Base-by-base conservation (phyloP, 2,797 vertebrate genomes). In the Pantherophis alleghaniensis region DNA sequence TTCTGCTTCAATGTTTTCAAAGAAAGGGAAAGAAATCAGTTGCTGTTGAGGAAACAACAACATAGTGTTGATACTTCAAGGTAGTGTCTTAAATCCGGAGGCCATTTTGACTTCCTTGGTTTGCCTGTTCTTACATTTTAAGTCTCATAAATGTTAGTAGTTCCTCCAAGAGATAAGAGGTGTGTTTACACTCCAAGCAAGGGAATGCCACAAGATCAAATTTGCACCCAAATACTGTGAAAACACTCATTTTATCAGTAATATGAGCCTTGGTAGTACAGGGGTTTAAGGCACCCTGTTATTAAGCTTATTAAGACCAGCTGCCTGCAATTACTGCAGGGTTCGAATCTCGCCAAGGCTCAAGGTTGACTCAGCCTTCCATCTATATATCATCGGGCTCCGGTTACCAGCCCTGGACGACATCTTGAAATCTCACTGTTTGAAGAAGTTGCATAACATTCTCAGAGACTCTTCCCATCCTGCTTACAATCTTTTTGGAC, bases 101-200 rank as follows among this genome's bases (percentile, higher is more conserved):
- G 94, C 93, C 42, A 87, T 90, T 4, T 32, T 91, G 37, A 90
- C 12, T 42, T 93, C 26, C 92, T 89, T 91, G 47, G 28, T 5
- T 74, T 87, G 91, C 74, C 69, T 0, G 0, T 32, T 56, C 86
- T 93, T 16, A 56, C 26, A 57, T 95, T 95, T 95, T 94, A 93
- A 92, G 86, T 22, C 94, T 11, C 5, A 2, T 53, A 83, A 91
- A 74, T 32, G 93, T 59, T 57, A 20, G 26, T 0, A 51, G 91
- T 69, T 51, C 66, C 93, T 95, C 93, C 63, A 94, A 93, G 18
- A 7, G 5, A 56, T 47, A 79, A 88, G 18, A 91, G 89, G 69
- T 74, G 55, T 79, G 37, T 6, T 7, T 53, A 14, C 89, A 90
- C 4, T 24, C 0, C 0, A 32, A 47, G 86, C 47, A 61, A 89